Conservation (phyloP, 2,888 invertebrate genomes). For the Smittia aterrima region DNA sequence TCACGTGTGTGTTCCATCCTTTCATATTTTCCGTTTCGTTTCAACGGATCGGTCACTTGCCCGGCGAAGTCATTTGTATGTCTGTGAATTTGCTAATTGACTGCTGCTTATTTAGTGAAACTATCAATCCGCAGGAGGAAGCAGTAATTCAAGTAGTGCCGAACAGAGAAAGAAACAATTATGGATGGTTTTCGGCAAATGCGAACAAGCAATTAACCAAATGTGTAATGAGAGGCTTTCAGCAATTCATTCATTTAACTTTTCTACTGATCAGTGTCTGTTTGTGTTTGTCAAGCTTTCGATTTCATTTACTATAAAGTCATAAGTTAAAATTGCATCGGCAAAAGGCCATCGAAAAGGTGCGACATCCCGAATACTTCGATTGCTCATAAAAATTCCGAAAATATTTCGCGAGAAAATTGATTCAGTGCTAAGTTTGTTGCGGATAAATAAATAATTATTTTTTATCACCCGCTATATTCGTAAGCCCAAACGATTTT, state of each 20-base stretch:
- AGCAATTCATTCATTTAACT: not conserved
- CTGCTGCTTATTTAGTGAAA: not conserved
- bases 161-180: not conserved
- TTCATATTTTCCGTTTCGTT: constrained; percentile 25
- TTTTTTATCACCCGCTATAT: not conserved
- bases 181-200: not conserved
- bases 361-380: not conserved
- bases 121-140: not conserved
- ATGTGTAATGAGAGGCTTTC: not conserved
- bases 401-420: not conserved
- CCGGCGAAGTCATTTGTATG: not conserved
- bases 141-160: not conserved
- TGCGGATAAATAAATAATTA: not conserved
- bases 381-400: not conserved
- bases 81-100: not conserved
- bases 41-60: not conserved
- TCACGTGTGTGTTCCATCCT: constrained; percentile 42
- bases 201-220: not conserved
- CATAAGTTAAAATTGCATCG: no score
- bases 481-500: not conserved
- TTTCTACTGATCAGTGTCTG: no score
- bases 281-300: no score
- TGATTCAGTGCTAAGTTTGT: not conserved
- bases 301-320: no score
- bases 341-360: not conserved